These are phyloP conservation scores for Hemithea aestivaria DNA, from an alignment of 2,888 invertebrate genomes.

Conservation along the genomic window DNA sequence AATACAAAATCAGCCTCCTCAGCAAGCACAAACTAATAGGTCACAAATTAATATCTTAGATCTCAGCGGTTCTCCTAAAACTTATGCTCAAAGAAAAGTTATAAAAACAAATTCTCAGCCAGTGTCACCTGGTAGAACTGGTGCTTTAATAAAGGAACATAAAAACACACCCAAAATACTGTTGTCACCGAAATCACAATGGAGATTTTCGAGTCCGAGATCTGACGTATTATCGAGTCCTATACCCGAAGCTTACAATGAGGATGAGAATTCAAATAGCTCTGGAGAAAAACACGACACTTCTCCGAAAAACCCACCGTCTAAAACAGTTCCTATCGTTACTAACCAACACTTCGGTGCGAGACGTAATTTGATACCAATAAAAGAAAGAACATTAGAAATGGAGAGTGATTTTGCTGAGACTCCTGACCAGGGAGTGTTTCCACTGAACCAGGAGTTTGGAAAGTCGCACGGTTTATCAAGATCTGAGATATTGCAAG, in stretches of 20 bases:
- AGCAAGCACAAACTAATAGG: constrained; percentile 47
- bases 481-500: constrained; percentile 78
- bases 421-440: constrained; percentile 61
- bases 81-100: constrained; percentile 81
- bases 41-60: constrained; percentile 83
- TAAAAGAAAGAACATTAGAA: constrained; percentile 55
- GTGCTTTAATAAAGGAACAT: constrained; percentile 70
- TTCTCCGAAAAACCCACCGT: constrained; percentile 50
- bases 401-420: constrained; percentile 46
- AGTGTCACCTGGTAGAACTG: constrained; percentile 77
- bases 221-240: constrained; percentile 92
- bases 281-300: constrained; percentile 76
- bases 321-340: constrained; percentile 69
- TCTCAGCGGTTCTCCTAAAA: constrained; percentile 85
- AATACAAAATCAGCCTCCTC: constrained; percentile 41
- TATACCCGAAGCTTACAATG: constrained; percentile 89
- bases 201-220: constrained; percentile 86
- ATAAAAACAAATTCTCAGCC: constrained; percentile 71
- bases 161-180: constrained; percentile 82
- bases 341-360: constrained; percentile 74
- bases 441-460: constrained; percentile 66
- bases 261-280: constrained; percentile 85
- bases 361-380: constrained; percentile 65
- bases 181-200: constrained; percentile 84
- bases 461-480: constrained; percentile 50